phyloP scores from a whole-genome alignment of 2,113 vertebrate genomes.

The Sylvilagus bachmani region DNA sequence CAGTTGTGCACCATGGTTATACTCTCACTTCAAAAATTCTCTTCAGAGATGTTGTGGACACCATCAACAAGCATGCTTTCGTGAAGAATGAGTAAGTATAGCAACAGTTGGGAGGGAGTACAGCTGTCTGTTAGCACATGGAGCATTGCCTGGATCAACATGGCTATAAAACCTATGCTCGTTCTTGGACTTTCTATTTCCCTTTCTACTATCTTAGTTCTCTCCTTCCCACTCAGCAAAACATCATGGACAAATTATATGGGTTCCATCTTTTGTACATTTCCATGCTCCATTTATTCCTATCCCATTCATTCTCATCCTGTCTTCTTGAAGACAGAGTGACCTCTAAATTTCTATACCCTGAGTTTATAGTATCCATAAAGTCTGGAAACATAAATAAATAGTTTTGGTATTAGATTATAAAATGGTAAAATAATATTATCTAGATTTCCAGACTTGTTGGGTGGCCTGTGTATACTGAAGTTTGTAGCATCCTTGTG shows the following conservation, averaged over 20 bases:
- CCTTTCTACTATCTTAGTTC: background rate
- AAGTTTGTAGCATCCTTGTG: background rate
- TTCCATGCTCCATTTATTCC: background rate
- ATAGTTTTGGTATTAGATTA: background rate
- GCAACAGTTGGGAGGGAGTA: background rate
- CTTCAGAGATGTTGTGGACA: conserved; percentile 96
- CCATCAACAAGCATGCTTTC: conserved; percentile 97
- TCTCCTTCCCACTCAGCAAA: background rate
- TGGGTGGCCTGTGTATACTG: background rate
- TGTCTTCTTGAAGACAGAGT: background rate
- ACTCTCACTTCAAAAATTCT: conserved; percentile 98
- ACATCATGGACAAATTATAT: background rate
- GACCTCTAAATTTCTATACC: background rate
- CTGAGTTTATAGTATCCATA: background rate
- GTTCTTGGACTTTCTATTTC: fast-evolving
- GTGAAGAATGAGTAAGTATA: conserved; percentile 95
- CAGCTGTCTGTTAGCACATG: fast-evolving
- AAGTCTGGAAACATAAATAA: background rate
- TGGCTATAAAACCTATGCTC: fast-evolving
- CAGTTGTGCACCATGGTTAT: conserved; percentile 97
- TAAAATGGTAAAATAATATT: background rate
- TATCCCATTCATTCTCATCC: background rate
- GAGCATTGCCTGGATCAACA: fast-evolving
- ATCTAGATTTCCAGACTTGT: background rate
- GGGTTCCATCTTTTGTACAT: background rate